Evolutionary conservation across 2,113 vertebrate genomes (phyloP).

Genomic region (Osmerus mordax): DNA sequence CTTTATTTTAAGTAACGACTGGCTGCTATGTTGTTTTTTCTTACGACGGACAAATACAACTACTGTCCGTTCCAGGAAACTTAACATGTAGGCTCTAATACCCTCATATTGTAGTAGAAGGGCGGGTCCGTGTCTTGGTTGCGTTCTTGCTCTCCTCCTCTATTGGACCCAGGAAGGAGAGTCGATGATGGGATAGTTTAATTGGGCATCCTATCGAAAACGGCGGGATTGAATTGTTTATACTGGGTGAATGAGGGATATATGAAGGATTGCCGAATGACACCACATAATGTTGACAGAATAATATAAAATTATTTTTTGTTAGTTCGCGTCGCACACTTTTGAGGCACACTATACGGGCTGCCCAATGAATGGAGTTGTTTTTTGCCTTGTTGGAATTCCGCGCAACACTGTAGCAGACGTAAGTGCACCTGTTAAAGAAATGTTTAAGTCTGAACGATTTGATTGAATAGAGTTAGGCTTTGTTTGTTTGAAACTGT

Average conservation of each 20-base stretch:
- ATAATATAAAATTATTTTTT: not conserved
- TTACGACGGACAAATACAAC: too few relatives aligned
- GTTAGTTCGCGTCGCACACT: constrained; percentile 66
- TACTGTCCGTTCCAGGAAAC: too few relatives aligned
- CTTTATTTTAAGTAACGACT: too few relatives aligned
- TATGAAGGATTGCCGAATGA: not conserved
- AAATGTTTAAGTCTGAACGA: too few relatives aligned
- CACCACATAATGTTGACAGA: constrained; percentile 25
- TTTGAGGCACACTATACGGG: constrained; percentile 86
- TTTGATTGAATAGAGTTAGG: not conserved
- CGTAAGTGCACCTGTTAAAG: constrained; percentile 61
- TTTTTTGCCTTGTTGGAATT: constrained; percentile 98
- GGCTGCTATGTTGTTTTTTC: too few relatives aligned
- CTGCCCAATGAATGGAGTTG: constrained; percentile 96
- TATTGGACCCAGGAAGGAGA: constrained; percentile 3
- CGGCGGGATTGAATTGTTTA: not conserved
- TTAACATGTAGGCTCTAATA: too few relatives aligned
- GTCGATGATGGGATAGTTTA: constrained; percentile 15
- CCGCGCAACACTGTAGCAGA: constrained; percentile 78
- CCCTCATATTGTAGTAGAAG: not conserved
- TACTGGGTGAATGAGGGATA: not conserved
- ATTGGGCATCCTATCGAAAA: too few relatives aligned
- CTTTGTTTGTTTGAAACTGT: not conserved
- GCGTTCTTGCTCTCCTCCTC: constrained; percentile 6
- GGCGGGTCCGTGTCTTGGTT: constrained; percentile 34